Evolutionary conservation across 1,140 invertebrate genomes (phyloP), one percentile per base, ranked within the genome.

Genomic region (Drosophila suzukii): DNA sequence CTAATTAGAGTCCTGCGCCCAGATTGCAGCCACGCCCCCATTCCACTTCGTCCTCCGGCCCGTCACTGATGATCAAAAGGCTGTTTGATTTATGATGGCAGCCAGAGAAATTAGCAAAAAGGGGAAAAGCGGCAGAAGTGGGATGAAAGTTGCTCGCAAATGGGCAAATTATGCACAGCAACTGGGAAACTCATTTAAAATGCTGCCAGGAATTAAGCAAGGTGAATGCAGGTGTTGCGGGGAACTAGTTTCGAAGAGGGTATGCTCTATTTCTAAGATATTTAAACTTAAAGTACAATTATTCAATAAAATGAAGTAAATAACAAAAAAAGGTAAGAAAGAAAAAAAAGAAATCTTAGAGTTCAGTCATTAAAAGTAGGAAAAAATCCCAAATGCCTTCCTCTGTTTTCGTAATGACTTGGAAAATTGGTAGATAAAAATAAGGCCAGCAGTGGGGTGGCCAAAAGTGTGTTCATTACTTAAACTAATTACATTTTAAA

Each of bases 401-500:
- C 15, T 43, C 12, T 12, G 10, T n/a, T 7, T 30, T 38, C 30
- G 34, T 44, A 71, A 71, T 71, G 67, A 71, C 39, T 74, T 61
- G 54, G 60, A 59, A 78, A 81, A 60, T 44, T 68, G 41, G 54
- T 57, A 79, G 53, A 46, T 63, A 74, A 68, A 81, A 71, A 55
- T 62, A 55, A 49, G 68, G 61, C 53, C 55, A 71, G 67, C 66
- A 57, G 56, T 54, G 46, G 47, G 67, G 66, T 63, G 65, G 4
- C 73, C 61, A 75, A 83, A 88, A 89, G 80, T 89, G 56, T 78
- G 84, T 88, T 88, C 84, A 88, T 89, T 89, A 89, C 84, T 89
- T 89, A 89, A 89, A 84, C 84, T 89, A 89, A 89, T 89, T 89
- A 89, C 84, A 89, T 89, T 89, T 89, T 89, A 89, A 89, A 84